Evolutionary conservation across 2,888 invertebrate genomes (phyloP).

Genomic region (Synanthedon vespiformis): DNA sequence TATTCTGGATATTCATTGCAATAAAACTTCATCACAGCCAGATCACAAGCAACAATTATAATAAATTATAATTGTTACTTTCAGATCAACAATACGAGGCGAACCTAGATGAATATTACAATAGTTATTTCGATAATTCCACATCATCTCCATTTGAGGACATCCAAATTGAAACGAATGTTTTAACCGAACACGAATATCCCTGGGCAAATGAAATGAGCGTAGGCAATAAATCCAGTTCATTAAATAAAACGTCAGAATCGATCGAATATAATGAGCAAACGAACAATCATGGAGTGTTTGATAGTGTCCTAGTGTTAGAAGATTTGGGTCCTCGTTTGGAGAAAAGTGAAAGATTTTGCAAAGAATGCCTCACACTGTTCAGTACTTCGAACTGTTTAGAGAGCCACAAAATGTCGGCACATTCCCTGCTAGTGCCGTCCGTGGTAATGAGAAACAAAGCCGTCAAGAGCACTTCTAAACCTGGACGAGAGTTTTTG

Average conservation of each 20-base stretch:
- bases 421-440: background rate
- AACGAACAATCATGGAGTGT: background rate
- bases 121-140: background rate
- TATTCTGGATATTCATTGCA: no score
- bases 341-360: background rate
- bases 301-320: background rate
- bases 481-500: background rate
- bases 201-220: background rate
- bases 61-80: no score
- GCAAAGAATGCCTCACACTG: background rate
- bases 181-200: background rate
- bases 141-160: background rate
- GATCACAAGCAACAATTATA: no score
- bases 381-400: background rate
- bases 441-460: background rate
- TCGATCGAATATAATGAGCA: background rate
- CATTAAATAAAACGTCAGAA: background rate
- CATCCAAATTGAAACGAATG: background rate
- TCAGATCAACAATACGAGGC: background rate
- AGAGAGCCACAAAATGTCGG: background rate
- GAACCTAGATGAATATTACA: background rate
- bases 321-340: background rate
- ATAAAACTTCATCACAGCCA: no score
- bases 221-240: background rate
- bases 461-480: background rate